Evolutionary conservation across 1,140 invertebrate species (phyloP), one percentile per base, ranked within the genome.

Genomic region (Lepidotrigona ventralis): DNA sequence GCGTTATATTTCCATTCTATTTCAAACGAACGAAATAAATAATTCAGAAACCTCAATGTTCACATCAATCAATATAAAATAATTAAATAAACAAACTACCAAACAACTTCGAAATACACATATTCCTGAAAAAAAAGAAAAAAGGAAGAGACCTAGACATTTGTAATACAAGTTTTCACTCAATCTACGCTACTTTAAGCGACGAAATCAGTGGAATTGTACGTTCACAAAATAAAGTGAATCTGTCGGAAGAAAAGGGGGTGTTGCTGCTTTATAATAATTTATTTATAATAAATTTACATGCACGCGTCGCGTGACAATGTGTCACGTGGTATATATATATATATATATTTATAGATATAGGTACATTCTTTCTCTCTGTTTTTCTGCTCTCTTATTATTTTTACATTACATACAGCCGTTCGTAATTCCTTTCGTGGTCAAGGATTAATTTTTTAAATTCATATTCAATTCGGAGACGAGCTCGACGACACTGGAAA

Each of bases 281-380:
- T 93, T 93, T 93, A 93, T 94, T 94, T 91, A 93, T 93, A 93
- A 93, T 93, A 93, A 94, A 93, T 93, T 93, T 93, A 93, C 86
- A 88, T 88, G 78, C 78, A 85, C 81, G 85, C 83, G 79, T 89
- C 46, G 72, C 83, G 88, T 87, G 77, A 83, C 81, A 85, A 86
- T 64, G 63, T 77, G 81, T 70, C 79, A 86, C 70, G 68, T 81
- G 73, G 54, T 88, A 80, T 85, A 79, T 63, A 63, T 63, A 63
- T 63, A 63, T 63, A 26, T 63, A 63, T 60, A n/a, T 60, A 60
- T 63, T n/a, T 63, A 85, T 88, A 89, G 88, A 91, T 91, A 90
- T 90, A 90, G 88, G 85, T 91, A 92, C 90, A 91, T 88, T 91
- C 83, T 91, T 46, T 46, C 82, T 92, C 76, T 90, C 69, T 81